These are phyloP conservation scores for Oncorhynchus mykiss DNA, from an alignment of 2,113 vertebrate genomes.

Conservation along the genomic window DNA sequence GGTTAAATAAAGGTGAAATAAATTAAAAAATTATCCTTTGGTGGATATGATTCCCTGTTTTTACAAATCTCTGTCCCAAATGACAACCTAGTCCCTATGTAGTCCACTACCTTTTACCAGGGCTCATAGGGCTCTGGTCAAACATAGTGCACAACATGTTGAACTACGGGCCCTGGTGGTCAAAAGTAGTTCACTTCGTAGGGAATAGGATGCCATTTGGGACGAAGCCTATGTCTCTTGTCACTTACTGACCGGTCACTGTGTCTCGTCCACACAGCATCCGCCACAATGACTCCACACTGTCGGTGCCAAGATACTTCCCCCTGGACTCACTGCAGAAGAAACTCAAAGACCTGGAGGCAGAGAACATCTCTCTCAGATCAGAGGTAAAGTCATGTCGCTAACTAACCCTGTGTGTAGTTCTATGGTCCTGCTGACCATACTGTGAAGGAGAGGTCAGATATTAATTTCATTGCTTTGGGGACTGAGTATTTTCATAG, in stretches of 20 bases:
- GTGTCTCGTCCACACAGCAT: slow-evolving; percentile 66
- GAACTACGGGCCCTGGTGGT: not conserved
- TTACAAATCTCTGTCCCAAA: not conserved
- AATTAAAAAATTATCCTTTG: too few relatives aligned
- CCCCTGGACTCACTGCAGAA: slow-evolving; percentile 94
- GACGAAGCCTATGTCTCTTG: not conserved
- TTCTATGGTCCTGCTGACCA: too few relatives aligned
- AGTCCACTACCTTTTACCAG: too few relatives aligned
- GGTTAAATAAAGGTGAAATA: too few relatives aligned
- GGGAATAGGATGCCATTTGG: too few relatives aligned
- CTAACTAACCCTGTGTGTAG: not conserved
- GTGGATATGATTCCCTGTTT: not conserved
- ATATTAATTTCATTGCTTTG: too few relatives aligned
- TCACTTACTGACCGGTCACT: not conserved
- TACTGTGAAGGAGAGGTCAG: too few relatives aligned
- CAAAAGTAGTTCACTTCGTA: too few relatives aligned
- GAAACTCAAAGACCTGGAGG: slow-evolving; percentile 96
- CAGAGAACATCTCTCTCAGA: slow-evolving; percentile 91
- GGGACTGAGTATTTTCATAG: too few relatives aligned
- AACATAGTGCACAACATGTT: too few relatives aligned
- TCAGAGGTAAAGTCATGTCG: slow-evolving; percentile 77
- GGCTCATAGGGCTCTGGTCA: too few relatives aligned
- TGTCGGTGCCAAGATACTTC: slow-evolving; percentile 85
- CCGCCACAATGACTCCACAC: slow-evolving; percentile 83
- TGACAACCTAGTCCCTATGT: too few relatives aligned